Conservation (phyloP, 2,113 vertebrate genomes). For the Prunella himalayana region DNA sequence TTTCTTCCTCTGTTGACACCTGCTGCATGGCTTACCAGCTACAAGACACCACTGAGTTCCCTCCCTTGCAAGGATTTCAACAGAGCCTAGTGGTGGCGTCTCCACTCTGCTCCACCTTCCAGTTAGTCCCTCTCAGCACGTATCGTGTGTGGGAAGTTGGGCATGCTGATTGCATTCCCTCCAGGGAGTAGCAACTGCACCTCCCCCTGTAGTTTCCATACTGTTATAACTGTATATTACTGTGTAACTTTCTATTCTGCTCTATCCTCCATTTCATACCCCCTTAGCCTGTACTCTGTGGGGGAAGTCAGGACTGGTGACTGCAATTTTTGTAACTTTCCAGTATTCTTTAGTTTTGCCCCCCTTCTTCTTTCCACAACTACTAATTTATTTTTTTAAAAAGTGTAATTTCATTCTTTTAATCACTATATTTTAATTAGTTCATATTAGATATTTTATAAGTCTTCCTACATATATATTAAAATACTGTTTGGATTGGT, state of each 20-base stretch:
- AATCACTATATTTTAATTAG: neutral
- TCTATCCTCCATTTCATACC: accelerated
- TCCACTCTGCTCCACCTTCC: neutral
- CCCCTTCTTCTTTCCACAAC: neutral
- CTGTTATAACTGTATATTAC: neutral
- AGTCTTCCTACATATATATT: neutral
- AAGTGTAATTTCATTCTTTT: too few species aligned
- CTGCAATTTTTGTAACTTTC: neutral
- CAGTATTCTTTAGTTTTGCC: neutral
- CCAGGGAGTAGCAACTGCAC: neutral
- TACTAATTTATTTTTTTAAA: neutral
- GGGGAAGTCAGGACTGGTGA: neutral
- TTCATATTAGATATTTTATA: neutral
- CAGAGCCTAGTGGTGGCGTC: neutral
- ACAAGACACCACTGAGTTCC: neutral
- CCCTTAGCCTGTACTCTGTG: neutral
- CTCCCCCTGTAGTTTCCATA: neutral
- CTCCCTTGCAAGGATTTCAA: neutral
- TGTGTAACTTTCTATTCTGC: neutral
- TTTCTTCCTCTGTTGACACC: neutral
- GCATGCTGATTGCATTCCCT: neutral
- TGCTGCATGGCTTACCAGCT: neutral
- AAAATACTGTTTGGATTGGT: neutral
- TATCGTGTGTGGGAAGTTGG: neutral
- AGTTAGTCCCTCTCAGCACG: neutral